phyloP scores from a whole-genome alignment of 1,140 invertebrate genomes.

The Dreissena polymorpha region DNA sequence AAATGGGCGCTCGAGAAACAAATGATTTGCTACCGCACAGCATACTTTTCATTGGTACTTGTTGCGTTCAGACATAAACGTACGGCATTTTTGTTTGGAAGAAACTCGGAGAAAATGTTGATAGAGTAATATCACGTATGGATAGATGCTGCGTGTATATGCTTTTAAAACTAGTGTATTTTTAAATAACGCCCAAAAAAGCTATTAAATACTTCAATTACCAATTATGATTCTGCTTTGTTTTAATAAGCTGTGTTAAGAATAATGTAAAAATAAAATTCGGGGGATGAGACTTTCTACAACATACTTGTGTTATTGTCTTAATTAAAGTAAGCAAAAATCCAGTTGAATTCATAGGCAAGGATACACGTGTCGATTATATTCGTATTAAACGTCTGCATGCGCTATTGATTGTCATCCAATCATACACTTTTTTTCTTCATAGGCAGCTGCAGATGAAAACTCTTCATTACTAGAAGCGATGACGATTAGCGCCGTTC shows the following conservation, averaged over 20 bases:
- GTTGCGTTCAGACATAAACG: too few species aligned
- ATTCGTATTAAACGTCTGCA: too few species aligned
- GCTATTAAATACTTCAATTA: background rate
- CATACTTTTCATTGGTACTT: background rate
- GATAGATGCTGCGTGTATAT: too few species aligned
- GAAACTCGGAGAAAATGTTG: too few species aligned
- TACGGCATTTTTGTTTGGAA: background rate
- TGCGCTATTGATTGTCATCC: too few species aligned
- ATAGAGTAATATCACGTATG: too few species aligned
- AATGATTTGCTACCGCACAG: background rate
- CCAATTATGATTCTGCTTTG: too few species aligned
- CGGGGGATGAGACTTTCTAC: too few species aligned
- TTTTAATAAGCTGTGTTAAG: too few species aligned
- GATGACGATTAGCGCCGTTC: conserved; percentile 11
- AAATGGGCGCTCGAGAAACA: background rate
- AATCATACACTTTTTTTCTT: background rate
- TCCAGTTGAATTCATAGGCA: background rate
- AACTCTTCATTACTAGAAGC: background rate
- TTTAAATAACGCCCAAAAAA: background rate
- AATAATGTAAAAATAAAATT: too few species aligned
- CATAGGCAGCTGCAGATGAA: conserved; percentile 14
- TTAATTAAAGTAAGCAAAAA: background rate
- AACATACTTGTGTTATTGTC: background rate
- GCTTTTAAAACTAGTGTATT: too few species aligned
- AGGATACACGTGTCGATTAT: too few species aligned